These are phyloP conservation scores for Theonella swinhoei DNA, from an alignment of 37 sponge, comb jelly and placozoan species.

Conservation along the genomic window DNA sequence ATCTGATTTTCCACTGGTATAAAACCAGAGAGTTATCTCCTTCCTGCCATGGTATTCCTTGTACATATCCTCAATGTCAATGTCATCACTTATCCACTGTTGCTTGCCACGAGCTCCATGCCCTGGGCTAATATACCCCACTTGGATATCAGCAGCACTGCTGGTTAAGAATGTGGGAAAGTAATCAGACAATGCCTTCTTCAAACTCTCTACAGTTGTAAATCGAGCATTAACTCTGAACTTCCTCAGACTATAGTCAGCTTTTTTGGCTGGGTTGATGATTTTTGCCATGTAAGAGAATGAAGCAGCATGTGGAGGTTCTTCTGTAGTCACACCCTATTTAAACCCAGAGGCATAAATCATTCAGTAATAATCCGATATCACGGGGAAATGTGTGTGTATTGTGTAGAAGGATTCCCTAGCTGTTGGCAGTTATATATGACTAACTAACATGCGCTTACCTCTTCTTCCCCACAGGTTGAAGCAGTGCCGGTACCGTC, in stretches of 20 bases:
- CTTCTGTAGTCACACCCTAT: no score
- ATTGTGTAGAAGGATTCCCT: no score
- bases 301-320: no score
- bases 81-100: not conserved
- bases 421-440: no score
- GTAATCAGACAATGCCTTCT: not conserved
- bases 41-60: not conserved
- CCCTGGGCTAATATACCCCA: not conserved
- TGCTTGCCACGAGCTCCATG: not conserved
- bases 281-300: not conserved
- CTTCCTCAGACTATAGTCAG: not conserved
- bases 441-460: no score
- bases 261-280: not conserved
- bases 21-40: not conserved
- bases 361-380: no score
- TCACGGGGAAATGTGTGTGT: no score
- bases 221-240: not conserved
- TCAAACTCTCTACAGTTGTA: not conserved
- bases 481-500: no score
- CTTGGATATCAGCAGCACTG: not conserved
- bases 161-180: not conserved
- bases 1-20: no score
- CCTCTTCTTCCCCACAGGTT: no score
- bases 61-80: not conserved
- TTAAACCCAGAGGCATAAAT: no score